Evolutionary conservation across 2,797 vertebrate genomes (phyloP), one percentile per base, ranked within the genome.

Genomic region (Tauraco hartlaubi): DNA sequence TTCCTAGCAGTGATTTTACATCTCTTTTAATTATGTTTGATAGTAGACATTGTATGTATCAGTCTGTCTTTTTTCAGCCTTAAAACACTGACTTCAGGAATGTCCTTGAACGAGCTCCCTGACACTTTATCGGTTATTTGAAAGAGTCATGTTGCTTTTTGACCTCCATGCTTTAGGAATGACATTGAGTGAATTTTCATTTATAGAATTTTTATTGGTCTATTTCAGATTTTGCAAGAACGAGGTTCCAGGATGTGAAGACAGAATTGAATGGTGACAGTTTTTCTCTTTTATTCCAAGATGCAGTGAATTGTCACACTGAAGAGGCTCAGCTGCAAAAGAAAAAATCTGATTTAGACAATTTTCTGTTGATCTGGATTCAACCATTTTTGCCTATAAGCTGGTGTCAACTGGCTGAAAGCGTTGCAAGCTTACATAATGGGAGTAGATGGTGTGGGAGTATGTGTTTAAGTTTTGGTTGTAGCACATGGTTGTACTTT

Each of bases 141-240:
- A 94, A 91, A 44, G 63, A 69, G 51, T 79, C 37, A 22, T 73
- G 23, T 56, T 94, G 69, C 35, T 88, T 29, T 90, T 78, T 76
- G 51, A 94, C 17, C 46, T 92, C 48, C 37, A 9, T 55, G 52
- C 44, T 84, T 82, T 76, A 71, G 83, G 59, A 91, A 92, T 82
- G 67, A 88, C 52, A 37, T 5, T 79, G 55, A 75, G n/a, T 1
- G 46, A 46, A 90, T 81, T 90, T 67, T 90, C 43, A 94, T 88
- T 94, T 84, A 93, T 56, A 35, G 85, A 63, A 56, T 79, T 80
- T 85, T 85, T 88, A 33, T 88, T 92, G 54, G 18, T 97, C 72
- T 97, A n/a, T 97, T 98, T 83, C 98, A 99, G 99, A 99, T 99
- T 98, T 98, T 99, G 97, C 99, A 99, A 98, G 99, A 99, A 95